phyloP scores from a whole-genome alignment of 2,797 vertebrate genomes.

The Eulemur albifrons region DNA sequence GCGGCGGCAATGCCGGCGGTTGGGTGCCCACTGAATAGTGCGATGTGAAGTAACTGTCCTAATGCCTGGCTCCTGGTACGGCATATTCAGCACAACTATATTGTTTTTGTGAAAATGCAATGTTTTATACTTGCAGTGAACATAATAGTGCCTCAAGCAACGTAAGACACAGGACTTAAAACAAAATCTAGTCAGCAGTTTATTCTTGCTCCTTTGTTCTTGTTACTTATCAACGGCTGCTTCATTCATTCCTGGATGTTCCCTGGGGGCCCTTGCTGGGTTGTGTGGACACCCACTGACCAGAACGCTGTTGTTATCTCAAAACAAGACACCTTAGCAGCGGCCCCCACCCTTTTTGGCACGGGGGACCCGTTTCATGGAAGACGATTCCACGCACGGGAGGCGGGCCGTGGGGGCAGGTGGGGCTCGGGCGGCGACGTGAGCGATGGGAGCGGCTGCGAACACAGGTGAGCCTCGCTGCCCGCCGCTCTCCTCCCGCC shows the following conservation, averaged over 20 bases:
- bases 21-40: fast-evolving
- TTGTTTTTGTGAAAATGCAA: background rate
- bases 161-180: background rate
- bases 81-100: background rate
- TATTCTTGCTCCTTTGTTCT: background rate
- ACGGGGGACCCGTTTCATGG: too few relatives aligned
- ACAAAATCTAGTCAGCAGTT: background rate
- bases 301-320: background rate
- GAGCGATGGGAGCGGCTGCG: too few relatives aligned
- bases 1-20: fast-evolving
- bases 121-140: background rate
- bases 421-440: too few relatives aligned
- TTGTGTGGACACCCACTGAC: background rate
- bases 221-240: background rate
- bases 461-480: too few relatives aligned
- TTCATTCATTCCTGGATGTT: background rate
- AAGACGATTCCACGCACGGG: too few relatives aligned
- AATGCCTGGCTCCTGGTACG: too few relatives aligned
- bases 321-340: background rate
- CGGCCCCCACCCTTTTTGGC: too few relatives aligned
- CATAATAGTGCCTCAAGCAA: background rate
- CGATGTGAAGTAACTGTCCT: background rate
- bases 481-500: too few relatives aligned
- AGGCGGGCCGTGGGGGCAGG: too few relatives aligned
- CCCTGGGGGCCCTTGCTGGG: background rate